Base-by-base conservation (phyloP, 2,888 invertebrate species). In the Schrankia costaestrigalis region DNA sequence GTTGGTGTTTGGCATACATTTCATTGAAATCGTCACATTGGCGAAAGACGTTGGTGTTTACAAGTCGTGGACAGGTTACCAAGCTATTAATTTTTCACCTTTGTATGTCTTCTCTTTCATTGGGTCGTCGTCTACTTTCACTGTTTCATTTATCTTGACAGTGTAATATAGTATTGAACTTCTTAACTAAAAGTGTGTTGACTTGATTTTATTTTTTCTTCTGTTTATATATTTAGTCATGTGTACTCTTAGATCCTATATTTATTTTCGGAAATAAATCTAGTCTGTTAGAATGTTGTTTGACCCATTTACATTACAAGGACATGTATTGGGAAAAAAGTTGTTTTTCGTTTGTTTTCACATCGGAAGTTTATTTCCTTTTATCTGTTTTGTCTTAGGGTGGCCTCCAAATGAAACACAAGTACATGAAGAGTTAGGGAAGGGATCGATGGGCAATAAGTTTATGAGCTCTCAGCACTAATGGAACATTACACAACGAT, bases 381-480 rank as follows among this genome's bases (percentile, higher is more conserved):
- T 30, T 45, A 44, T 40, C 35, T 31, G 35, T 34, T 15, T 46
- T 45, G 30, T n/a, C 39, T 10, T 9, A 5, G 24, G 38, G 42
- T 48, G 43, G 33, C 36, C 39, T 46, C 54, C 61, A 63, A 63
- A 60, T 62, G 50, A 61, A 63, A 57, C 56, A 49, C 50, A 46
- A 54, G 54, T 57, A 32, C 29, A 18, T 42, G 40, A 51, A 46
- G 66, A 69, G 68, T 69, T 70, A 61, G 49, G 53, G 58, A 46
- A 59, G 68, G 70, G 79, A 78, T 78, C 77, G 73, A 77, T 78
- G 77, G 69, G 68, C 71, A 75, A 74, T 53, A 75, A 77, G 80
- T 73, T 77, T 75, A 71, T 65, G 64, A 65, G 51, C 63, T 56
- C 67, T 72, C 67, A 63, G 67, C 66, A 63, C 57, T 61, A 59